Conservation (phyloP, 1,140 invertebrate genomes). For the Leucophenga varia region DNA sequence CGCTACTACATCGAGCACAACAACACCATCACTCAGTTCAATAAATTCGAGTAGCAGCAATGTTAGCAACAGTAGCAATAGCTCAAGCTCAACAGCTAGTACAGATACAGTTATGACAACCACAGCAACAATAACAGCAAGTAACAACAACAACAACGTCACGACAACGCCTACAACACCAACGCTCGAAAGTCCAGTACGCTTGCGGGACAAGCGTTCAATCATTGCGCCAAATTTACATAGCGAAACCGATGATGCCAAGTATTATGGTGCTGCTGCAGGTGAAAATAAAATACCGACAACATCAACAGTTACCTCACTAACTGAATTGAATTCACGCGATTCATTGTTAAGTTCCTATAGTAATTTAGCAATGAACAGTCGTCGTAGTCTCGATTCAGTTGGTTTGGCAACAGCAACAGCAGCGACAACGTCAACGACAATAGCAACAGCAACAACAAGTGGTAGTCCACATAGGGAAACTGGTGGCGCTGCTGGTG, state of each 20-base stretch:
- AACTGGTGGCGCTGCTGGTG: constrained; percentile 12
- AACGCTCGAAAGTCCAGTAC: constrained; percentile 42
- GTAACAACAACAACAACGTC: constrained; percentile 11
- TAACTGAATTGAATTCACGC: constrained; percentile 40
- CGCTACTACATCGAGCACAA: too few relatives aligned
- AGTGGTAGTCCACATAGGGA: neutral
- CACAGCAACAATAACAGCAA: too few relatives aligned
- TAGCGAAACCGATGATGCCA: constrained; percentile 20
- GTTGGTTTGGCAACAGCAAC: neutral
- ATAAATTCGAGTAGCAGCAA: constrained; percentile 11
- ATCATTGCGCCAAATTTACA: constrained; percentile 12
- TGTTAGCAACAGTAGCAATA: constrained; percentile 6
- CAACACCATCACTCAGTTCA: neutral
- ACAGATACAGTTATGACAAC: too few relatives aligned
- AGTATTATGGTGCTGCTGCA: constrained; percentile 22
- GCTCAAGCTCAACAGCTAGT: neutral
- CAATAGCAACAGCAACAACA: constrained; percentile 1
- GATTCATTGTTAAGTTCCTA: constrained; percentile 38
- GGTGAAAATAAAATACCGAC: neutral
- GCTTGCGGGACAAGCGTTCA: constrained; percentile 50
- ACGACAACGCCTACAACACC: constrained; percentile 20
- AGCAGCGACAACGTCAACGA: constrained; percentile 3
- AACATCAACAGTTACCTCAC: constrained; percentile 27
- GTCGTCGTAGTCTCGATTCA: constrained; percentile 17
- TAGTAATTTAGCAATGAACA: constrained; percentile 32